Conservation (phyloP, 2,113 vertebrate genomes). For the Rhinoptilus africanus region DNA sequence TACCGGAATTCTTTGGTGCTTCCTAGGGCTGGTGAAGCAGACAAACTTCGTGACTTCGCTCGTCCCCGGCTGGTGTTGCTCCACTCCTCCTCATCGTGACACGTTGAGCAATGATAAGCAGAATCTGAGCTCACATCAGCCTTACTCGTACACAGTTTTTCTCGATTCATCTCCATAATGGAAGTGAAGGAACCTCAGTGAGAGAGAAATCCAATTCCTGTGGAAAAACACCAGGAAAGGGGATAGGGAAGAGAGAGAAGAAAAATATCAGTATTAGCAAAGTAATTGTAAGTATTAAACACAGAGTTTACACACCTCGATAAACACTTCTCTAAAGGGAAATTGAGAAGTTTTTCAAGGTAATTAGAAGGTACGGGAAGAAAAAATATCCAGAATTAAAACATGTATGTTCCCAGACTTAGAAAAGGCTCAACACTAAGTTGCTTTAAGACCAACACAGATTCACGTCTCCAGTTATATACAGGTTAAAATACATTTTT, state of each 20-base stretch:
- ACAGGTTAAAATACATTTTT: neutral
- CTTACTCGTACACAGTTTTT: constrained; percentile 42
- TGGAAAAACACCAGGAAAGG: neutral
- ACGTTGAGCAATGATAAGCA: constrained; percentile 77
- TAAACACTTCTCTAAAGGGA: neutral
- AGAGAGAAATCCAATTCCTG: constrained; percentile 14
- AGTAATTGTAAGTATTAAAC: neutral
- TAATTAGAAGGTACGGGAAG: neutral
- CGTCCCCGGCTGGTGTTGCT: constrained; percentile 69
- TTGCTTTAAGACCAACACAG: neutral
- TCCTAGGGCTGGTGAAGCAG: constrained; percentile 81
- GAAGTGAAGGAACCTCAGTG: neutral
- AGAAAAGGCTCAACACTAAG: neutral
- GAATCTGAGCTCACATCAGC: constrained; percentile 69
- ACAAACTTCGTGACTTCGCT: constrained; percentile 87
- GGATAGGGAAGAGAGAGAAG: neutral
- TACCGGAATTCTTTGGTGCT: constrained; percentile 89
- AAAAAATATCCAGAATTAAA: neutral
- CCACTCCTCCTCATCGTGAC: constrained; percentile 75
- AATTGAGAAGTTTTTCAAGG: neutral
- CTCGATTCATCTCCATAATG: constrained; percentile 68
- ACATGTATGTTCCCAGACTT: neutral
- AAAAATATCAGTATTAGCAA: neutral
- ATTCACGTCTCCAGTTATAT: neutral
- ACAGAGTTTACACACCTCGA: neutral